A percentile compares a stretch with the other conserved stretches of the same genome.
phyloP scores from a whole-genome alignment of 2,113 vertebrate genomes.

The Numenius arquata region DNA sequence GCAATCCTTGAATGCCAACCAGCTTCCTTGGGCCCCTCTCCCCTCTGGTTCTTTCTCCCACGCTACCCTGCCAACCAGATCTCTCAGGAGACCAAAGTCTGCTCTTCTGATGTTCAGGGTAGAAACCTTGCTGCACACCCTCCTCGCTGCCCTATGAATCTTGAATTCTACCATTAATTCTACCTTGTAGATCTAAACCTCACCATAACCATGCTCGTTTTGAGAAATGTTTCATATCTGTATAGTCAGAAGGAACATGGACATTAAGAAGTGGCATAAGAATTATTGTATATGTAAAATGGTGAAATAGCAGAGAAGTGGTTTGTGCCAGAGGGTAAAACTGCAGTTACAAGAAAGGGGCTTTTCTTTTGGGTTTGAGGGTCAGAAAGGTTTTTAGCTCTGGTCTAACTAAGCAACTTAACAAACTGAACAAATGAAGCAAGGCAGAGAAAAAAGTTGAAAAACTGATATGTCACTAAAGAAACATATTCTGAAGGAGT shows the following conservation, averaged over 20 bases:
- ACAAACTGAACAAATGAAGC: neutral
- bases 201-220: rapidly evolving
- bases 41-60: no score
- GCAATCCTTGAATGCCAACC: no score
- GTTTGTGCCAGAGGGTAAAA: neutral
- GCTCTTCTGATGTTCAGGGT: no score
- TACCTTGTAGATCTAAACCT: neutral
- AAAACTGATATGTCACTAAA: neutral
- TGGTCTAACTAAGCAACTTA: neutral
- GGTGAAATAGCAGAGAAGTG: neutral
- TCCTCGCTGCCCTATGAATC: no score
- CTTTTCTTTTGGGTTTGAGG: rapidly evolving
- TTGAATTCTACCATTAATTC: no score
- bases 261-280: neutral
- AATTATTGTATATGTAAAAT: neutral
- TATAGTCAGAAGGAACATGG: neutral
- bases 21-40: no score
- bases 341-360: neutral
- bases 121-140: no score
- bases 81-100: no score
- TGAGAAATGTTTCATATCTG: neutral
- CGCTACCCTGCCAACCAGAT: no score
- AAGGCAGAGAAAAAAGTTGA: neutral
- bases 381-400: neutral
- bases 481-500: neutral